Conservation (phyloP, 1,140 invertebrate genomes). For the Brachionus koreanus region DNA sequence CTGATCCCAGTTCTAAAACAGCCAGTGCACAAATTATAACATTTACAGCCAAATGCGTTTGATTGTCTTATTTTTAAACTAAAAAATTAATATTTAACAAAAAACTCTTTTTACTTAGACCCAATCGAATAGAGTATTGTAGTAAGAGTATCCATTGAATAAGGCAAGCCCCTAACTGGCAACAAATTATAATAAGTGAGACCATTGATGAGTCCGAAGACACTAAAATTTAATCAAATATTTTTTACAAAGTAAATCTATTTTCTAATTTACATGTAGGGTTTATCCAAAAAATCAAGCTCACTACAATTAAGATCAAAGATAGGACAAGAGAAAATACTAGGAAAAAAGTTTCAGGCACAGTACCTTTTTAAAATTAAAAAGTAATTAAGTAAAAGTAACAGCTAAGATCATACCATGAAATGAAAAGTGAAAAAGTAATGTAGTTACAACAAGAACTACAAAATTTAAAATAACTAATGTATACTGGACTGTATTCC, state of each 20-base stretch:
- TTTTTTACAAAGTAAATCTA: not conserved
- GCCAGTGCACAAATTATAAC: not conserved
- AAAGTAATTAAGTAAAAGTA: not conserved
- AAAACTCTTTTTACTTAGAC: not conserved
- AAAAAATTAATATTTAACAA: not conserved
- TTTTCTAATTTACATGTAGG: conserved; percentile 18
- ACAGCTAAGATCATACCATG: not conserved
- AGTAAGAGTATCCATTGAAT: conserved; percentile 16
- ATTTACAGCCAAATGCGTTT: conserved; percentile 17
- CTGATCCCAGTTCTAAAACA: conserved; percentile 14
- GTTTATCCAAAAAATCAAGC: conserved; percentile 36
- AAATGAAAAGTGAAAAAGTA: conserved; percentile 39
- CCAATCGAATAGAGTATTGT: conserved; percentile 23
- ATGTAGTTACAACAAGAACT: not conserved
- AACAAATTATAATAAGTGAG: not conserved
- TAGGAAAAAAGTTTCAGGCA: conserved; percentile 29
- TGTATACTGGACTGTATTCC: conserved; percentile 34
- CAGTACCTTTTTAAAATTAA: not conserved
- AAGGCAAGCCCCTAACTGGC: not conserved
- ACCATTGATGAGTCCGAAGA: not conserved
- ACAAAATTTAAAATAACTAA: conserved; percentile 13
- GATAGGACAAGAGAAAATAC: not conserved
- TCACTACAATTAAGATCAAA: not conserved
- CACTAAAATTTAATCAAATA: not conserved
- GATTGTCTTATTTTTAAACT: conserved; percentile 12